phyloP scores from a whole-genome alignment of 2,888 invertebrate species.

The Drosophila testacea region DNA sequence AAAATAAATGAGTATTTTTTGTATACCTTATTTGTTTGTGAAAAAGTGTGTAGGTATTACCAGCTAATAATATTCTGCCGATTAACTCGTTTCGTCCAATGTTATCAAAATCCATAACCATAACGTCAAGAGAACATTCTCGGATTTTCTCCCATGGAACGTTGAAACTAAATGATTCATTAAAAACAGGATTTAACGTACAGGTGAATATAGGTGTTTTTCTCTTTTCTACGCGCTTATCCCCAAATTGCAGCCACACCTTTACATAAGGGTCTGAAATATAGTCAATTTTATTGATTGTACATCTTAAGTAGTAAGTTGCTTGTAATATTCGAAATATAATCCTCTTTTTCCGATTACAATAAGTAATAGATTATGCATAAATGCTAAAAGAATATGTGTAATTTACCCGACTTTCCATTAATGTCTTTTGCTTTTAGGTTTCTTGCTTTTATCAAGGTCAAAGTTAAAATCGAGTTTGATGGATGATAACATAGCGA shows the following conservation, averaged over 20 bases:
- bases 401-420: slow-evolving; percentile 93
- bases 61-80: slow-evolving; percentile 96
- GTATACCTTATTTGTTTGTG: not conserved
- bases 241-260: slow-evolving; percentile 98
- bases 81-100: slow-evolving; percentile 97
- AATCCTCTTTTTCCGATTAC: too few species aligned
- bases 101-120: slow-evolving; percentile 99
- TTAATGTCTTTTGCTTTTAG: slow-evolving; percentile 98
- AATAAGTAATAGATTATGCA: too few species aligned
- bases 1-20: not conserved
- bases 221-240: slow-evolving; percentile 97
- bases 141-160: slow-evolving; percentile 98
- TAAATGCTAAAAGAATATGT: not conserved
- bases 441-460: slow-evolving; percentile 96
- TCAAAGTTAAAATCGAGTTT: slow-evolving; percentile 95
- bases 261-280: slow-evolving; percentile 98
- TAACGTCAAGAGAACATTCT: slow-evolving; percentile 96
- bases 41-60: slow-evolving; percentile 84
- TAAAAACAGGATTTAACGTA: slow-evolving; percentile 97
- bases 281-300: not conserved
- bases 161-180: slow-evolving; percentile 97
- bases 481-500: slow-evolving; percentile 98
- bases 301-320: not conserved
- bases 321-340: too few species aligned
- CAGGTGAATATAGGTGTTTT: slow-evolving; percentile 98